Percentiles rank a stretch among this genome's conserved stretches.
Conservation (phyloP, 2,113 vertebrate species). For the Phrynosoma platyrhinos region DNA sequence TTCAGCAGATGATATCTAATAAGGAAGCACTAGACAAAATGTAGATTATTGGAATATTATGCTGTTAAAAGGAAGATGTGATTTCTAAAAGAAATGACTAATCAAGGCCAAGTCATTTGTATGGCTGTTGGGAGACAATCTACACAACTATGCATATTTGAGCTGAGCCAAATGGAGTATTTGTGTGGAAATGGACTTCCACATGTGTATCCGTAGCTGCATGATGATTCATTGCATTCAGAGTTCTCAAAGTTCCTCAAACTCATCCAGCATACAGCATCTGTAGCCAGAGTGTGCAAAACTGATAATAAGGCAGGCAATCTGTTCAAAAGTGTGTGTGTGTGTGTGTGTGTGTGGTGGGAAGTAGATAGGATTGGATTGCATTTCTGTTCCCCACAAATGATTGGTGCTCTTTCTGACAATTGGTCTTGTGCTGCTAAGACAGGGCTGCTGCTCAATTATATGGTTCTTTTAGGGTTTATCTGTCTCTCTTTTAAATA, state of each 20-base stretch:
- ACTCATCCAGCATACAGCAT: neutral
- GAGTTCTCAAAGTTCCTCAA: neutral
- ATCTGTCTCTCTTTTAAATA: slow-evolving; percentile 24
- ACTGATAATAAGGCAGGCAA: neutral
- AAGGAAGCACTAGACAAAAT: neutral
- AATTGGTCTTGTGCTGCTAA: neutral
- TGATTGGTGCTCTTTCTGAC: neutral
- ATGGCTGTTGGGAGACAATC: neutral
- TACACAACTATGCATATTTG: too few species aligned
- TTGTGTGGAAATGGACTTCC: neutral
- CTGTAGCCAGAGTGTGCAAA: neutral
- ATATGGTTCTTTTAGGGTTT: neutral
- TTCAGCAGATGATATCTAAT: neutral
- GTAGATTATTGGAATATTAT: too few species aligned
- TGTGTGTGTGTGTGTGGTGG: neutral
- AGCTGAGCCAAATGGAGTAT: neutral
- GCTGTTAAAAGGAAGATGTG: too few species aligned
- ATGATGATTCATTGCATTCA: neutral
- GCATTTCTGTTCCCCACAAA: neutral
- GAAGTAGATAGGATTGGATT: neutral
- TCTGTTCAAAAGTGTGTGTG: neutral
- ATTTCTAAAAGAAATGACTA: neutral
- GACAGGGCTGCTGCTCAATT: neutral
- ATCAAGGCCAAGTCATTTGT: neutral
- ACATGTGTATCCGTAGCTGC: neutral